Conservation (phyloP, 1,140 invertebrate genomes). For the Cyclargus thomasi region DNA sequence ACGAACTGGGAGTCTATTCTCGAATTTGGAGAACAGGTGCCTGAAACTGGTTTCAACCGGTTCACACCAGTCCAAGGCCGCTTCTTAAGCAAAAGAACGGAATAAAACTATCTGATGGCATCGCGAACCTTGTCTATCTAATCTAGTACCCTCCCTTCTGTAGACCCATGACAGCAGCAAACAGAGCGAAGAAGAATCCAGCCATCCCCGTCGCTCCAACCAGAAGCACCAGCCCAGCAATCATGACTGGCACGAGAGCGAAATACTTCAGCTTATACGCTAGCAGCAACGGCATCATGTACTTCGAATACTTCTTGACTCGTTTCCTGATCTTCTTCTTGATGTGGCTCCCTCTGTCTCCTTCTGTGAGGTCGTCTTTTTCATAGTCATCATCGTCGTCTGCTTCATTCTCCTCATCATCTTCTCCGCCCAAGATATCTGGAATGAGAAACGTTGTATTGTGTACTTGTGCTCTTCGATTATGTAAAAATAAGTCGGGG, state of each 20-base stretch:
- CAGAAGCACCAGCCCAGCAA: conserved; percentile 83
- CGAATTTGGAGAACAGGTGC: too few species aligned
- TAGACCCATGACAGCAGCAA: conserved; percentile 79
- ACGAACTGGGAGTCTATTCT: too few species aligned
- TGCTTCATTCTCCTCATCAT: conserved; percentile 51
- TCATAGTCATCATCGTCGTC: conserved; percentile 45
- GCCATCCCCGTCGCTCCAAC: conserved; percentile 85
- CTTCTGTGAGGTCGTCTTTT: conserved; percentile 29
- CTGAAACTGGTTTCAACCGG: too few species aligned
- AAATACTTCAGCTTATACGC: conserved; percentile 90
- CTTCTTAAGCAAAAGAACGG: neutral
- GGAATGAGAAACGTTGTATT: conserved; percentile 34
- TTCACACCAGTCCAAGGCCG: neutral
- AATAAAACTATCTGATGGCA: conserved; percentile 45
- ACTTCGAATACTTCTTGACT: conserved; percentile 80
- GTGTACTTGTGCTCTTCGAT: too few species aligned
- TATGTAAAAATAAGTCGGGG: too few species aligned
- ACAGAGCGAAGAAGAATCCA: conserved; percentile 90
- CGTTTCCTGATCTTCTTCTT: conserved; percentile 52
- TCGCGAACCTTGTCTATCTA: conserved; percentile 57
- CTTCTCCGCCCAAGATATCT: conserved; percentile 60
- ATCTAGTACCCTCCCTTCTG: conserved; percentile 62
- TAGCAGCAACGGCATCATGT: conserved; percentile 83
- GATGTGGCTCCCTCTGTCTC: conserved; percentile 32
- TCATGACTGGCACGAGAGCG: conserved; percentile 83